Percentiles rank a stretch among this genome's conserved stretches.
Conservation (phyloP, 1,140 invertebrate species). For the Anadara kagoshimensis region DNA sequence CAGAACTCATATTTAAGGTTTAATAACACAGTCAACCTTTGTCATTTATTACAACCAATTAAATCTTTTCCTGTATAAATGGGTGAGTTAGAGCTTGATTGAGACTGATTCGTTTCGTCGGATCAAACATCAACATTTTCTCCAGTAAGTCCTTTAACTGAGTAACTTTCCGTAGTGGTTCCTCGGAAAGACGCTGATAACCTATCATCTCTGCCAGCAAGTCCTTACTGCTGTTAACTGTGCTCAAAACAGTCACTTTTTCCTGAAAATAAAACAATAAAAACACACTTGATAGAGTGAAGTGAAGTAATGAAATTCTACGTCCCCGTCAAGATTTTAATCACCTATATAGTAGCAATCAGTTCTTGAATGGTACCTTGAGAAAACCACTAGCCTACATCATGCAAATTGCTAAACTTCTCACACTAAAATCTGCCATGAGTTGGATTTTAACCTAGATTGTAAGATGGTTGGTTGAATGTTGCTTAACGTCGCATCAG, state of each 20-base stretch:
- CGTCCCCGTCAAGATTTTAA: too few relatives aligned
- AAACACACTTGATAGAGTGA: not conserved
- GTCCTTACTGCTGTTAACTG: conserved; percentile 90
- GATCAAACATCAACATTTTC: conserved; percentile 93
- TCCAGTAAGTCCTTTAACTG: conserved; percentile 97
- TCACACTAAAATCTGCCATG: too few relatives aligned
- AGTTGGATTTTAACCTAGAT: too few relatives aligned
- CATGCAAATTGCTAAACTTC: too few relatives aligned
- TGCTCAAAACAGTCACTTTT: conserved; percentile 95
- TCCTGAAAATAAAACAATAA: conserved; percentile 80
- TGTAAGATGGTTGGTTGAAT: too few relatives aligned
- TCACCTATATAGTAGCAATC: too few relatives aligned
- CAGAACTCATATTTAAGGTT: too few relatives aligned
- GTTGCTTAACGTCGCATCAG: too few relatives aligned
- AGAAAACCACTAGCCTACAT: too few relatives aligned
- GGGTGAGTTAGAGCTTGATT: conserved; percentile 96
- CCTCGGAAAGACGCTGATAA: conserved; percentile 87
- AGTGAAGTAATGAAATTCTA: too few relatives aligned
- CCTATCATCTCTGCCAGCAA: conserved; percentile 90
- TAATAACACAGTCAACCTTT: too few relatives aligned
- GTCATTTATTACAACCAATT: conserved; percentile 19
- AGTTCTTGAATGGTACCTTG: too few relatives aligned
- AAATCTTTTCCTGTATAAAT: conserved; percentile 90
- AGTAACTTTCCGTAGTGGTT: conserved; percentile 90
- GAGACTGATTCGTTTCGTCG: conserved; percentile 92